phyloP scores from a whole-genome alignment of 64 coral and sea anemone genomes.

The Catalaphyllia jardinei region DNA sequence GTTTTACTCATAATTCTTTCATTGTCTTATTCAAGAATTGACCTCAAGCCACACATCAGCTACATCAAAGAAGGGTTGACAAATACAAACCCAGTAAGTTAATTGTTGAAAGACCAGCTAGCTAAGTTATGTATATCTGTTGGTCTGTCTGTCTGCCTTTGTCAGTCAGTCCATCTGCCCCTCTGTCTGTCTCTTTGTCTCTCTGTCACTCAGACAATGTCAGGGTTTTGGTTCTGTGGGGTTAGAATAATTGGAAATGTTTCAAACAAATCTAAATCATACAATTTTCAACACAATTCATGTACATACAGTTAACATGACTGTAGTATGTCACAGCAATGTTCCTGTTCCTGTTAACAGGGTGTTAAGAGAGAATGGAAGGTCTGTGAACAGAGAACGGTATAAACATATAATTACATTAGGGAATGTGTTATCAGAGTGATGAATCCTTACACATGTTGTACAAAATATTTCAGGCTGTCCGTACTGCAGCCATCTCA shows the following conservation, averaged over 20 bases:
- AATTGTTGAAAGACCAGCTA: too few species aligned
- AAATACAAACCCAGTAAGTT: conserved; percentile 94
- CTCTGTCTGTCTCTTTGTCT: background rate
- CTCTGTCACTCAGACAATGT: background rate
- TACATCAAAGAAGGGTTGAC: conserved; percentile 87
- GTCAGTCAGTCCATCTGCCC: background rate
- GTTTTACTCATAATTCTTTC: background rate
- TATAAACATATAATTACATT: background rate
- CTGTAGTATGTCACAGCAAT: background rate
- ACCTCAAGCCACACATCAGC: conserved; percentile 89
- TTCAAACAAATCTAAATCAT: too few species aligned
- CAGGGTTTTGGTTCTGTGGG: background rate
- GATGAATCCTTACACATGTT: background rate
- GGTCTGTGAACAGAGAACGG: background rate
- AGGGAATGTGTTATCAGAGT: background rate
- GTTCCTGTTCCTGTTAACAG: background rate
- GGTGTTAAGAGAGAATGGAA: too few species aligned
- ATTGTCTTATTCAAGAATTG: conserved; percentile 77
- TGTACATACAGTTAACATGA: too few species aligned
- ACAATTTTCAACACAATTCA: too few species aligned
- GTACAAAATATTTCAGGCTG: conserved; percentile 37
- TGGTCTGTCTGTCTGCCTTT: background rate
- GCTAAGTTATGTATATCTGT: too few species aligned
- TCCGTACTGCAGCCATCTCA: conserved; percentile 71
- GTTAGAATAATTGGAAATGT: too few species aligned